Evolutionary conservation across 2,113 vertebrate species (phyloP).

Genomic region (Channa maculata): DNA sequence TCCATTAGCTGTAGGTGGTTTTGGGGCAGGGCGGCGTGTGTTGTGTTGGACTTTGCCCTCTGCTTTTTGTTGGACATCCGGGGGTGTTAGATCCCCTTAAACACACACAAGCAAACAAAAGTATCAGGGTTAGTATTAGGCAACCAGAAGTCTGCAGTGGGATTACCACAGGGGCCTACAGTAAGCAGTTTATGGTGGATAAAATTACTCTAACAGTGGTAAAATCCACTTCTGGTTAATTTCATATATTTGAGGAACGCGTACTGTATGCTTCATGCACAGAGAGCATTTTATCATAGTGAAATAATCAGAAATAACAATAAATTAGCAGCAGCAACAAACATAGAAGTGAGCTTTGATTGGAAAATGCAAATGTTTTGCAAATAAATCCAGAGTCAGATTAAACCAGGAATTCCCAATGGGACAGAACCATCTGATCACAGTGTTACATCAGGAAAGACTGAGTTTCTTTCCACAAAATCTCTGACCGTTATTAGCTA

Average conservation of each 20-base stretch:
- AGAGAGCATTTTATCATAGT: too few relatives aligned
- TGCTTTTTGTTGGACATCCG: slow-evolving; percentile 87
- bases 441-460: too few relatives aligned
- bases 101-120: slow-evolving; percentile 48
- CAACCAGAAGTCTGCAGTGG: slow-evolving; percentile 42
- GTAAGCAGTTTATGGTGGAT: slow-evolving; percentile 39
- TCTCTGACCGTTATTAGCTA: too few relatives aligned
- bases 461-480: too few relatives aligned
- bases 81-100: slow-evolving; percentile 89
- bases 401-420: too few relatives aligned
- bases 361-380: too few relatives aligned
- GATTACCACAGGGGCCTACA: slow-evolving; percentile 52
- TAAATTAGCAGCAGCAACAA: too few relatives aligned
- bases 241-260: background rate
- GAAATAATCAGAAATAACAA: too few relatives aligned
- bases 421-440: too few relatives aligned
- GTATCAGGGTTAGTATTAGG: slow-evolving; percentile 69
- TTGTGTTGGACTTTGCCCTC: slow-evolving; percentile 90
- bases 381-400: too few relatives aligned
- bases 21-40: slow-evolving; percentile 71
- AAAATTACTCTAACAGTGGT: slow-evolving; percentile 11
- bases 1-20: slow-evolving; percentile 55
- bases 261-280: background rate
- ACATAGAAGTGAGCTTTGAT: too few relatives aligned
- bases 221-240: background rate